Percentiles rank a stretch among this genome's conserved stretches.
Conservation (phyloP, 2,888 invertebrate species). For the Marasmarcha lunaedactyla region DNA sequence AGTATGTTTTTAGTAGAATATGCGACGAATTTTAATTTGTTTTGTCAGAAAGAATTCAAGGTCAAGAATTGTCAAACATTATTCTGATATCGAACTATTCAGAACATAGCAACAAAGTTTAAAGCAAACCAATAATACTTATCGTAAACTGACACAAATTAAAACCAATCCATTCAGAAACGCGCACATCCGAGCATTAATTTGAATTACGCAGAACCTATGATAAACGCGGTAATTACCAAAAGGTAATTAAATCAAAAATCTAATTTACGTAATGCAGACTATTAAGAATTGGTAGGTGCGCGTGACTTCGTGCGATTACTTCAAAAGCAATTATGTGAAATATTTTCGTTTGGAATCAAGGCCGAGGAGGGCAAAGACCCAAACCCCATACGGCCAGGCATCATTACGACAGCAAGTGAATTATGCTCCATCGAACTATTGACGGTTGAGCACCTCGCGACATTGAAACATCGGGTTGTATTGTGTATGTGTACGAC, state of each 20-base stretch:
- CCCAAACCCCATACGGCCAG: constrained; percentile 24
- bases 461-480: constrained; percentile 49
- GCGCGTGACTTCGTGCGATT: constrained; percentile 46
- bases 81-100: no score
- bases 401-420: constrained; percentile 28
- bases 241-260: background rate
- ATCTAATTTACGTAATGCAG: constrained; percentile 5
- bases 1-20: no score
- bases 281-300: constrained; percentile 4
- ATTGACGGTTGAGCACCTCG: constrained; percentile 22
- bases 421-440: constrained; percentile 23
- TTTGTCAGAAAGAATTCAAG: no score
- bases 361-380: constrained; percentile 46
- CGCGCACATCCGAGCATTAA: no score
- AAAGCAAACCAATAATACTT: background rate
- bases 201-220: background rate
- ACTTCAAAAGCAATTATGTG: constrained; percentile 44
- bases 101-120: no score
- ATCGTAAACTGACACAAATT: background rate
- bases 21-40: no score
- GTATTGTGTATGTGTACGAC: constrained; percentile 23
- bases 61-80: no score
- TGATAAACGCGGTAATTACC: background rate
- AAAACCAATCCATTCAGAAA: background rate
- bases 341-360: constrained; percentile 28